These are phyloP conservation scores for Caenorhabditis sinica DNA, from an alignment of 2,888 invertebrate genomes.

Conservation along the genomic window DNA sequence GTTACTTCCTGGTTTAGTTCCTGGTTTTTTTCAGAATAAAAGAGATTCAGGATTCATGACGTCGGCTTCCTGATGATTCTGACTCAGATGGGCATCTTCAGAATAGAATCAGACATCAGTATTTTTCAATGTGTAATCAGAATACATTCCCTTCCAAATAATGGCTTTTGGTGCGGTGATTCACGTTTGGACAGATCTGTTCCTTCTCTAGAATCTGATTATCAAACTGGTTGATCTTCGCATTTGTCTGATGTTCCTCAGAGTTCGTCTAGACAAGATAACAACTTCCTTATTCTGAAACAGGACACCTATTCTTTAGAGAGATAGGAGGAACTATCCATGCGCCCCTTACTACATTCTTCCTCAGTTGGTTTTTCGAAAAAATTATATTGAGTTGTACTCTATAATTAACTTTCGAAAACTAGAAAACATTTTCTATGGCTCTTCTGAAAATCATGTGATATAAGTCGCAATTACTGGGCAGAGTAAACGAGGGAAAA, in stretches of 20 bases:
- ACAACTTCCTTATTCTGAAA: constrained; percentile 1
- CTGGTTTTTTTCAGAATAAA: too few species aligned
- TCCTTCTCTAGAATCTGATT: background rate
- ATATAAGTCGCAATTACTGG: constrained; percentile 13
- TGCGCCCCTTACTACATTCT: background rate
- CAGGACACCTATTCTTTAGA: background rate
- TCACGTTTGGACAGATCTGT: background rate
- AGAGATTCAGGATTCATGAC: too few species aligned
- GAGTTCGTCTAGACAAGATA: background rate
- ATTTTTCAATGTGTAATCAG: background rate
- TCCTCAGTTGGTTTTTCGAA: background rate
- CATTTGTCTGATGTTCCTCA: background rate
- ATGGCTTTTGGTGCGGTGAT: background rate
- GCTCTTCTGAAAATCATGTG: constrained; percentile 3
- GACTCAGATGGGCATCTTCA: too few species aligned
- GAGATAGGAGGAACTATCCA: background rate
- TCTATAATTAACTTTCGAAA: background rate
- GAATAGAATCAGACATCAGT: too few species aligned
- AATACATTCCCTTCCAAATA: background rate
- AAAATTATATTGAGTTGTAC: background rate
- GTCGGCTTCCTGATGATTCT: too few species aligned
- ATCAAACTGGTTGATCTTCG: constrained; percentile 14
- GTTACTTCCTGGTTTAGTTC: too few species aligned
- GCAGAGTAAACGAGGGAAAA: constrained; percentile 5
- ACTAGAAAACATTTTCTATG: constrained; percentile 5